Conservation (phyloP, 2,888 invertebrate species). For the Chironomus tentans region DNA sequence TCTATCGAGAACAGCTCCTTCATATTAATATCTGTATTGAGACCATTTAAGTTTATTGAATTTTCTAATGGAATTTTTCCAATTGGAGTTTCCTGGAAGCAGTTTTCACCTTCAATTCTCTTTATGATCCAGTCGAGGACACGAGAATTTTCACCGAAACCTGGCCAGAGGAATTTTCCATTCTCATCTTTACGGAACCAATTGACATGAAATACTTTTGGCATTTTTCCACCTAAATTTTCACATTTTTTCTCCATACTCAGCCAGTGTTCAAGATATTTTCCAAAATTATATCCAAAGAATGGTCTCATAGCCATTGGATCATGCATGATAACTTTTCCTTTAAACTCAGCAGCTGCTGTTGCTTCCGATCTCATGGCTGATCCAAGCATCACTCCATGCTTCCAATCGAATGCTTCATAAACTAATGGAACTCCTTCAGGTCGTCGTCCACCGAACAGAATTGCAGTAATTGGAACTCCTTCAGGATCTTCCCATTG, state of each 20-base stretch:
- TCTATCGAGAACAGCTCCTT: slow-evolving; percentile 77
- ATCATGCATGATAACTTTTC: slow-evolving; percentile 92
- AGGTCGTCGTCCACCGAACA: slow-evolving; percentile 94
- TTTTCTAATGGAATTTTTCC: slow-evolving; percentile 56
- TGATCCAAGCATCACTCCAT: slow-evolving; percentile 93
- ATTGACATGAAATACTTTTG: slow-evolving; percentile 97
- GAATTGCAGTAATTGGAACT: slow-evolving; percentile 92
- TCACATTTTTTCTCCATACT: slow-evolving; percentile 61
- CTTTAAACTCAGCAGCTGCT: slow-evolving; percentile 92
- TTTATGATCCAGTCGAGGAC: slow-evolving; percentile 94
- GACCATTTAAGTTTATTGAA: slow-evolving; percentile 61
- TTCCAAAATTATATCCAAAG: slow-evolving; percentile 98
- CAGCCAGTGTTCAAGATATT: slow-evolving; percentile 92
- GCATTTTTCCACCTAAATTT: slow-evolving; percentile 54
- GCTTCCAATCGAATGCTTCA: slow-evolving; percentile 86
- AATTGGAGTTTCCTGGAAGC: slow-evolving; percentile 65
- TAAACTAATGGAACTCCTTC: slow-evolving; percentile 92
- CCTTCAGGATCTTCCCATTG: slow-evolving; percentile 89
- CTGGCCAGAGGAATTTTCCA: slow-evolving; percentile 97
- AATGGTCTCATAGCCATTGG: slow-evolving; percentile 99
- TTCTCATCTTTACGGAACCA: slow-evolving; percentile 89
- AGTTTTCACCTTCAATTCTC: slow-evolving; percentile 68
- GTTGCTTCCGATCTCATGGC: slow-evolving; percentile 95
- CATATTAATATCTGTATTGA: slow-evolving; percentile 62
- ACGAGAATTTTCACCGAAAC: slow-evolving; percentile 93